A percentile compares a stretch with the other conserved stretches of the same genome.
Conservation (phyloP, 2,888 invertebrate genomes). For the Herminia tarsipennalis region DNA sequence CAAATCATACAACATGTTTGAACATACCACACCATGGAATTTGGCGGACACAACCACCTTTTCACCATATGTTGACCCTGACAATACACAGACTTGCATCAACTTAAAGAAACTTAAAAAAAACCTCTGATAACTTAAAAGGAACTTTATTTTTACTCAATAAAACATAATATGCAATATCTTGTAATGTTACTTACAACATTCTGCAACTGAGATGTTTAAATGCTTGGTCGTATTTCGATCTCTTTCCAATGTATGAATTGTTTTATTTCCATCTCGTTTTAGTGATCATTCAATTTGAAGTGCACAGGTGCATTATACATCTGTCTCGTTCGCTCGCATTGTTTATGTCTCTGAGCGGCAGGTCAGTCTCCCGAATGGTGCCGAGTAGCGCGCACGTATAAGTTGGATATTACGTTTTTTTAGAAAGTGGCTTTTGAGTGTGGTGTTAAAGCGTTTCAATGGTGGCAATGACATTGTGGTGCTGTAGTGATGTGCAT, state of each 20-base stretch:
- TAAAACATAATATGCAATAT: constrained; percentile 35
- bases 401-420: constrained; percentile 24
- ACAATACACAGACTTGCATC: constrained; percentile 63
- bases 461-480: constrained; percentile 51
- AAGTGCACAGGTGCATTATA: constrained; percentile 81
- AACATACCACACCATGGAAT: constrained; percentile 56
- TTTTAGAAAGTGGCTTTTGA: constrained; percentile 61
- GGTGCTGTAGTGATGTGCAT: constrained; percentile 47
- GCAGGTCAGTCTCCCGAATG: constrained; percentile 67
- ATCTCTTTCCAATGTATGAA: constrained; percentile 67
- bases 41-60: constrained; percentile 65
- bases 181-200: constrained; percentile 43
- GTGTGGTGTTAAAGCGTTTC: constrained; percentile 45
- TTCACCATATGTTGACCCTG: constrained; percentile 84
- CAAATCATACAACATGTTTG: constrained; percentile 48
- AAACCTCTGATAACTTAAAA: constrained; percentile 17
- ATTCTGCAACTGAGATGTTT: constrained; percentile 28
- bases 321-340: constrained; percentile 67
- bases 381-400: constrained; percentile 57
- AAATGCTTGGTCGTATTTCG: constrained; percentile 47
- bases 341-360: constrained; percentile 56
- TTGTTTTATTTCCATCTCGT: constrained; percentile 75
- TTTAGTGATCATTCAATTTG: constrained; percentile 72
- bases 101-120: constrained; percentile 32
- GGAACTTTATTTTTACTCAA: constrained; percentile 6